Base-by-base conservation (phyloP, 1,140 invertebrate genomes). In the Aplysia californica region DNA sequence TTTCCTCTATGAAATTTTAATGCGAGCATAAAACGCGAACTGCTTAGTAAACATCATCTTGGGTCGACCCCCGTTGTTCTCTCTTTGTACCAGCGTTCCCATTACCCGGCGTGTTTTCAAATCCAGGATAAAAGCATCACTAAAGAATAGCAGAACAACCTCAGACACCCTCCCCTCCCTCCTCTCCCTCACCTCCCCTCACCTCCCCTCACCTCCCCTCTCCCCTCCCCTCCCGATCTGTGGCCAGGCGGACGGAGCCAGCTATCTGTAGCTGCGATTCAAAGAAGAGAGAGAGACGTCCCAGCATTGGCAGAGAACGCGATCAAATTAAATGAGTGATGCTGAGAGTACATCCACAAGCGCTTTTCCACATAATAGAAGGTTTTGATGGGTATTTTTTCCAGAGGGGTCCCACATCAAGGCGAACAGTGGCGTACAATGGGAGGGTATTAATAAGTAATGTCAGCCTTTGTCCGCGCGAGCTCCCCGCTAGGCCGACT, bases 381-480 rank as follows among this genome's bases (percentile, higher is more conserved):
- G 66, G 21, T 26, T 70, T 70, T 70, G 10, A 29, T 56, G 15
- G 31, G 1, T 56, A 50, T 15, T 56, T 70, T 70, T 58, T 15
- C n/a, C 29, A 21, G 6, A n/a, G 50, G 10, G 50, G 21, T 50
- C 23, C 38, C 26, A 29, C 68, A 70, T 70, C 68, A 70, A 33
- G n/a, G 3, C 38, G 50, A 56, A 70, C 29, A 56, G 18, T 18
- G 35, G 41, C 38, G 1, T 15, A 70, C 68, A 70, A 70, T 33
- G 18, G 44, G n/a, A 26, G 10, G 50, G 38, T 55, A 70, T 70
- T 33, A 70, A 70, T 70, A 70, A 70, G 68, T 70, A 70, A 70
- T 70, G 50, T 70, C 29, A n/a, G 10, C 23, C 31, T 10, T 66
- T 31, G 39, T 68, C 50, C 15, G 15, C 21, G 35, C n/a, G n/a